phyloP scores from a whole-genome alignment of 2,797 vertebrate genomes.

The Cetoscarus ocellatus region DNA sequence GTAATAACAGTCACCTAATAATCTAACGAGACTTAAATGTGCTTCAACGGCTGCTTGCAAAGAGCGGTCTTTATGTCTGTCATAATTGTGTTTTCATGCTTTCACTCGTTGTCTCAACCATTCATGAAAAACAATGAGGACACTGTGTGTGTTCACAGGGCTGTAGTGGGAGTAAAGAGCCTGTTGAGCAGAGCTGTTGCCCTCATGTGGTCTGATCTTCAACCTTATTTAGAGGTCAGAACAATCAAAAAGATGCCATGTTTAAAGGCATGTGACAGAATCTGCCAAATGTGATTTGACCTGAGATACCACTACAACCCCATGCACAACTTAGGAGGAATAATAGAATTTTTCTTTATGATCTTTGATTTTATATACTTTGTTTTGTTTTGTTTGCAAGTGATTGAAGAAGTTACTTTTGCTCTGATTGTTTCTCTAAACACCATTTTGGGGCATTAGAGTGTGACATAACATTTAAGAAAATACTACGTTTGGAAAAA shows the following conservation, averaged over 20 bases:
- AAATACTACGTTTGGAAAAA: too few relatives aligned
- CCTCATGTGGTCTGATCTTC: constrained; percentile 29
- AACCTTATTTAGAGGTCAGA: constrained; percentile 17
- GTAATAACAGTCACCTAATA: constrained; percentile 17
- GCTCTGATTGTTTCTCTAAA: too few relatives aligned
- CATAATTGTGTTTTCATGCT: constrained; percentile 46
- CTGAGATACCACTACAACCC: too few relatives aligned
- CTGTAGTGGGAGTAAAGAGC: constrained; percentile 9
- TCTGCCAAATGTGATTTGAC: too few relatives aligned
- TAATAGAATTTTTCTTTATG: too few relatives aligned
- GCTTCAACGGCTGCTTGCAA: constrained; percentile 28
- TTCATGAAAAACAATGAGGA: constrained; percentile 61
- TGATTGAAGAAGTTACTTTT: too few relatives aligned
- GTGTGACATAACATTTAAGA: too few relatives aligned
- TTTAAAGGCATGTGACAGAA: background rate
- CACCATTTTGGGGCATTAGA: too few relatives aligned
- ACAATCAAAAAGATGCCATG: background rate
- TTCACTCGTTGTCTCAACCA: constrained; percentile 42
- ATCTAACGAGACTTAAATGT: constrained; percentile 33
- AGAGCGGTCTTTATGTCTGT: constrained; percentile 52
- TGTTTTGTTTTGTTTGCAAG: too few relatives aligned
- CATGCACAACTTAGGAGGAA: too few relatives aligned
- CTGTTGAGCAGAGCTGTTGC: constrained; percentile 17
- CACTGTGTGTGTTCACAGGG: constrained; percentile 49
- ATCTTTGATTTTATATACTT: too few relatives aligned